phyloP scores from a whole-genome alignment of 2,797 vertebrate genomes.

The Sciurus vulgaris region DNA sequence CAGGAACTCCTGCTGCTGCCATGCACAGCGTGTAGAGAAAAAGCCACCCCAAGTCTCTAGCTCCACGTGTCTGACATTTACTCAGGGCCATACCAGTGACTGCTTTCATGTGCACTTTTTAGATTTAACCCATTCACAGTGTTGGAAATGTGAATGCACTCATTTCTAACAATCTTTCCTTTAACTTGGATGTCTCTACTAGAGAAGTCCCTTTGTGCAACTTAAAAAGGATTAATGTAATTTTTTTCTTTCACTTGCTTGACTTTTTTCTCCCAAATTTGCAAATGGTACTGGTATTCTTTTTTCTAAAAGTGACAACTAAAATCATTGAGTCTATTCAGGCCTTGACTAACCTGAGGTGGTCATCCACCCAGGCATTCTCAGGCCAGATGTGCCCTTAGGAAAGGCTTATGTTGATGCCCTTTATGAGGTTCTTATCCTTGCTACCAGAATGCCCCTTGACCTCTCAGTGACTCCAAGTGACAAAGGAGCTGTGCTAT shows the following conservation, averaged over 20 bases:
- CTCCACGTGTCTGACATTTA: neutral
- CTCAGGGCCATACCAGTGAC: neutral
- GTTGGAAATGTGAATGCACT: neutral
- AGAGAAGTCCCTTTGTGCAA: neutral
- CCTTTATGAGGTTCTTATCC: neutral
- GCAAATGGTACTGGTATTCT: neutral
- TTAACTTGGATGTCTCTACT: neutral
- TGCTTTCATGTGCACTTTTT: neutral
- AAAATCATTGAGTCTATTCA: neutral
- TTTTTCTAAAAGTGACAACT: neutral
- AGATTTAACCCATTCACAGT: neutral
- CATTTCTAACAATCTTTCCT: neutral
- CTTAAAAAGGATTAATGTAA: neutral
- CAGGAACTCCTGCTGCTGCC: neutral
- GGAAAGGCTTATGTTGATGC: neutral
- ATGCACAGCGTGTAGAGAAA: neutral
- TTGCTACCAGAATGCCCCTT: neutral
- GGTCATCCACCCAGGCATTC: neutral
- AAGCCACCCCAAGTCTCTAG: neutral
- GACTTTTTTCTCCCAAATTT: neutral
- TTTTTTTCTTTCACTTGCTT: neutral
- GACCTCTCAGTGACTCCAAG: neutral
- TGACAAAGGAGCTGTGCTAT: fast-evolving
- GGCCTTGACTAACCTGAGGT: neutral
- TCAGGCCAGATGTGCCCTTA: neutral